Evolutionary conservation across 2,797 vertebrate species (phyloP).

Genomic region (Phalanger gymnotis): DNA sequence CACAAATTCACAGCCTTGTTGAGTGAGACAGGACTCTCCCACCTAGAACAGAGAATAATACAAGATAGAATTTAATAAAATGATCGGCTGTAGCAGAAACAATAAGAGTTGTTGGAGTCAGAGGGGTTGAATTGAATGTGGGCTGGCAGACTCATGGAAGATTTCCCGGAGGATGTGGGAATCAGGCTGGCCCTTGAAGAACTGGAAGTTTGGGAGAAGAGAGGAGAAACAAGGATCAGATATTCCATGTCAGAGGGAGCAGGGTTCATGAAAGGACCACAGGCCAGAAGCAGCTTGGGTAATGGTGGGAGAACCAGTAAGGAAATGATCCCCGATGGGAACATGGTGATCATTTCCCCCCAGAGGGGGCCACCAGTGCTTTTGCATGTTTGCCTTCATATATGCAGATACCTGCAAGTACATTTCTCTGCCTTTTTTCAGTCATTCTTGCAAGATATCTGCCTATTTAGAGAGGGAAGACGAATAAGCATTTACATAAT

Average conservation of each 20-base stretch:
- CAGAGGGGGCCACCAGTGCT: neutral
- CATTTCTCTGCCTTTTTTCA: neutral
- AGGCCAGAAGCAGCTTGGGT: neutral
- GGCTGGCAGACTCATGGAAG: neutral
- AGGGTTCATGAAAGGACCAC: neutral
- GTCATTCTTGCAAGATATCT: neutral
- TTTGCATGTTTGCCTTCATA: neutral
- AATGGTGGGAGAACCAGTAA: neutral
- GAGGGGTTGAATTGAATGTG: neutral
- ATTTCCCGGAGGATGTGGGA: neutral
- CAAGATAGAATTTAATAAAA: neutral
- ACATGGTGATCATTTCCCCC: neutral
- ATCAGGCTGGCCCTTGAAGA: neutral
- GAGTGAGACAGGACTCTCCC: neutral
- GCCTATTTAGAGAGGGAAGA: neutral
- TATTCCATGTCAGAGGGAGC: neutral
- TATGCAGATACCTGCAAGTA: neutral
- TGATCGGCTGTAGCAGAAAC: neutral
- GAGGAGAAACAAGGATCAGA: neutral
- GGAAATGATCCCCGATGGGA: neutral
- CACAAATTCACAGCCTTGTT: neutral
- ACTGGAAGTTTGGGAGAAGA: neutral
- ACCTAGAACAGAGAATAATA: neutral
- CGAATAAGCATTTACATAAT: neutral
- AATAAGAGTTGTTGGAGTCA: neutral